Percentiles rank a stretch among this genome's conserved stretches.
These are phyloP conservation scores for Mobula birostris DNA, from an alignment of 2,113 vertebrate species.

Conservation along the genomic window DNA sequence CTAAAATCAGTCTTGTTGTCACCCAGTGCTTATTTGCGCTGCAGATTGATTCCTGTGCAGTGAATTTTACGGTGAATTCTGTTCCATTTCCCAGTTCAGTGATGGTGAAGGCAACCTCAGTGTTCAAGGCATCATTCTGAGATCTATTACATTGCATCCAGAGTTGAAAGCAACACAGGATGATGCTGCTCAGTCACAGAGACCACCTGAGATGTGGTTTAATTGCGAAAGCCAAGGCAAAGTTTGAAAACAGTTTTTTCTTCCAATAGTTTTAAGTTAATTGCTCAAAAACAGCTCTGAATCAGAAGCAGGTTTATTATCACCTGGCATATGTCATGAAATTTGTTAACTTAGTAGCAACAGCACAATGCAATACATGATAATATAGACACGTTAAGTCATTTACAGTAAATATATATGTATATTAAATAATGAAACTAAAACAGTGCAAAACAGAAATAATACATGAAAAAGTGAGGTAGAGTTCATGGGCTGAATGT, in stretches of 20 bases:
- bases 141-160: not conserved
- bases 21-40: not conserved
- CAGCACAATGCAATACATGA: too few relatives aligned
- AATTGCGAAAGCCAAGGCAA: not conserved
- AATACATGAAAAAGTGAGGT: too few relatives aligned
- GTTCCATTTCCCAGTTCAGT: not conserved
- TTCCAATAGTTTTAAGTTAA: not conserved
- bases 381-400: too few relatives aligned
- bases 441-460: too few relatives aligned
- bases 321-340: too few relatives aligned
- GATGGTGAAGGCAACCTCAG: not conserved
- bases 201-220: not conserved
- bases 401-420: too few relatives aligned
- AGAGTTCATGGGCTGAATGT: too few relatives aligned
- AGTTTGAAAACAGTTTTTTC: not conserved
- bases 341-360: too few relatives aligned
- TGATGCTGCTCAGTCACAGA: not conserved
- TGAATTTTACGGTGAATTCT: not conserved
- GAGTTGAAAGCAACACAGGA: not conserved
- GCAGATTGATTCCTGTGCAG: not conserved
- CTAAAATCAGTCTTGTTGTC: not conserved
- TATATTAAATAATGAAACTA: too few relatives aligned
- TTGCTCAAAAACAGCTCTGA: not conserved
- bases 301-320: too few relatives aligned
- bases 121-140: not conserved